phyloP scores from a whole-genome alignment of 2,113 vertebrate genomes.

The Noctilio leporinus region DNA sequence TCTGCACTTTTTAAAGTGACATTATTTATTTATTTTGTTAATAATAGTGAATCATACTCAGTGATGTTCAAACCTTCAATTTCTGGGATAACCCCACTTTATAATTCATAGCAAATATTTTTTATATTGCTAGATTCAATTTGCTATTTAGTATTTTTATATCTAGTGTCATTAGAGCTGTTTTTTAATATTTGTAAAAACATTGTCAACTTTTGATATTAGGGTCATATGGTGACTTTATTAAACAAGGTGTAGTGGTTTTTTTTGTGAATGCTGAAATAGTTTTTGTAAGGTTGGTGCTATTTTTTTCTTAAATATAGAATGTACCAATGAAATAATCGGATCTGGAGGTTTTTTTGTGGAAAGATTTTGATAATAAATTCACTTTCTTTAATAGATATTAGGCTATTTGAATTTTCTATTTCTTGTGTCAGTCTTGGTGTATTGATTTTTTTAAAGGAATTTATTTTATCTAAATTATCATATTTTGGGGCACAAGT shows the following conservation, averaged over 20 bases:
- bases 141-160: background rate
- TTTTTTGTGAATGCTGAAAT: background rate
- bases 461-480: background rate
- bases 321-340: background rate
- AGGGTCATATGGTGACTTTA: background rate
- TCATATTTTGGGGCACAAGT: background rate
- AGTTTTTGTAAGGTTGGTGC: background rate
- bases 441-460: background rate
- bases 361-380: background rate
- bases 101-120: background rate
- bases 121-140: background rate
- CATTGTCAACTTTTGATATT: background rate
- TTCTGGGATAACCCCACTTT: background rate
- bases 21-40: background rate
- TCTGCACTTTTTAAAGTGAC: background rate
- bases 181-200: background rate
- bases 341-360: background rate
- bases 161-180: background rate
- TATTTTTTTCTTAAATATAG: background rate
- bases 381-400: background rate
- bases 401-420: background rate
- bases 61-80: background rate
- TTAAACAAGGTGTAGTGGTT: background rate
- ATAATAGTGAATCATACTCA: background rate
- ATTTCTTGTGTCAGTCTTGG: background rate